phyloP scores from a whole-genome alignment of 23 tunicate species.

The Styela plicata region DNA sequence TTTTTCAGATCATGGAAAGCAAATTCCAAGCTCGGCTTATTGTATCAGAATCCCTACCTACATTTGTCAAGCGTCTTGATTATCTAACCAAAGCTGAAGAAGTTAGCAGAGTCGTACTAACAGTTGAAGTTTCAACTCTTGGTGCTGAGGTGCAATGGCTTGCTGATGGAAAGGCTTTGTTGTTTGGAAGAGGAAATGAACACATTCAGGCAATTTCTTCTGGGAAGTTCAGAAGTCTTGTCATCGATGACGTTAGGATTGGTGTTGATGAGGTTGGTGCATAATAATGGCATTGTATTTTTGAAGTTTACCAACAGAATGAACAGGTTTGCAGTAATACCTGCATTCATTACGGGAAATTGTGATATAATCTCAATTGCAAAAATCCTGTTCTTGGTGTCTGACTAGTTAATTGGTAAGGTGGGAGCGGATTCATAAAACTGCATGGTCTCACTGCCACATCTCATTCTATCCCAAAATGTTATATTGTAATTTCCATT shows the following conservation, averaged over 20 bases:
- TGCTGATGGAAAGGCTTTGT: conserved; percentile 19
- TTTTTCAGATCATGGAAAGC: conserved; percentile 18
- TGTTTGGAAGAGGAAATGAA: neutral
- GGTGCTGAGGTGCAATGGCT: conserved; percentile 23
- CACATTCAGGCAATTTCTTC: conserved; percentile 15
- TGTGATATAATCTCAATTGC: too few relatives aligned
- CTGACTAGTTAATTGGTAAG: too few relatives aligned
- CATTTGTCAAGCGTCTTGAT: neutral
- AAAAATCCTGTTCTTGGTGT: too few relatives aligned
- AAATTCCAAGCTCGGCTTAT: conserved; percentile 4
- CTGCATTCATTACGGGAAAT: too few relatives aligned
- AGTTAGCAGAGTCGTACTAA: conserved; percentile 5
- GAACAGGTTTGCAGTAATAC: too few relatives aligned
- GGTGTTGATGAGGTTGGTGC: conserved; percentile 25
- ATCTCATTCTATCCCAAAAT: too few relatives aligned
- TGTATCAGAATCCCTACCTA: conserved; percentile 15
- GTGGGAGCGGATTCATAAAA: too few relatives aligned
- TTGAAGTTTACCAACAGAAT: too few relatives aligned
- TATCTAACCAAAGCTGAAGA: conserved; percentile 20
- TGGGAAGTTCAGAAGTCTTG: conserved; percentile 1
- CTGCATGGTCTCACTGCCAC: too few relatives aligned
- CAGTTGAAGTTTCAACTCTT: conserved; percentile 8
- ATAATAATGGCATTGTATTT: too few relatives aligned
- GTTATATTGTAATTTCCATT: too few relatives aligned
- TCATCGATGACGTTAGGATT: conserved; percentile 9